These are phyloP conservation scores for Orientallactaga bullata DNA, from an alignment of 2,113 vertebrate genomes.

Conservation along the genomic window DNA sequence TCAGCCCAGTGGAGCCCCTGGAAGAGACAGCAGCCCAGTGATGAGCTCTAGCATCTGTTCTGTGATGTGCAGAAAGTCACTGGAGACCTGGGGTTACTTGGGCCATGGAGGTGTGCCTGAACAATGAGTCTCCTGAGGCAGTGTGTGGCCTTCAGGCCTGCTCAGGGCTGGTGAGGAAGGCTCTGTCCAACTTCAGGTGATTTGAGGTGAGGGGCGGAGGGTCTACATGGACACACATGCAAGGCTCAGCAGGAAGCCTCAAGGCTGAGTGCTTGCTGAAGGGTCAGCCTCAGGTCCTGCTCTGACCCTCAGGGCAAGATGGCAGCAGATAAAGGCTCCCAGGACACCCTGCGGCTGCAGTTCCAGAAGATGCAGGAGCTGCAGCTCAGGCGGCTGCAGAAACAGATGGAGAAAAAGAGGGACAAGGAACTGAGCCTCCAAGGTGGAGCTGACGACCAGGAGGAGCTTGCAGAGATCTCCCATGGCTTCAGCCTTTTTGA, in stretches of 20 bases:
- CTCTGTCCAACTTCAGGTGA: background rate
- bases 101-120: background rate
- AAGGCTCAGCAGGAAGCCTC: background rate
- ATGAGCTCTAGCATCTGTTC: too few species aligned
- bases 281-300: background rate
- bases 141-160: background rate
- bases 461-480: conserved; percentile 44
- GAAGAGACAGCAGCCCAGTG: too few species aligned
- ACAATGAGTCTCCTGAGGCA: background rate
- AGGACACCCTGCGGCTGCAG: conserved; percentile 89
- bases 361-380: conserved; percentile 93
- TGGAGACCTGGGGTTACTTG: background rate
- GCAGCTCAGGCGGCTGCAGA: conserved; percentile 88
- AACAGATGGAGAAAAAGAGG: conserved; percentile 86
- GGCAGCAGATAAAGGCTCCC: conserved; percentile 82
- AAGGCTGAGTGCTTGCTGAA: background rate
- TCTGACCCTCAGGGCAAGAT: conserved; percentile 76
- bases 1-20: too few species aligned
- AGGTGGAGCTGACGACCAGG: background rate
- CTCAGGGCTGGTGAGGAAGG: background rate
- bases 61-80: too few species aligned
- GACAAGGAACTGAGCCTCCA: conserved; percentile 78
- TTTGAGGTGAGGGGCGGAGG: background rate
- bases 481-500: conserved; percentile 84
- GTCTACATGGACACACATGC: background rate